Evolutionary conservation across 2,888 invertebrate genomes (phyloP), one percentile per base, ranked within the genome.

Genomic region (Ligdia adustata): DNA sequence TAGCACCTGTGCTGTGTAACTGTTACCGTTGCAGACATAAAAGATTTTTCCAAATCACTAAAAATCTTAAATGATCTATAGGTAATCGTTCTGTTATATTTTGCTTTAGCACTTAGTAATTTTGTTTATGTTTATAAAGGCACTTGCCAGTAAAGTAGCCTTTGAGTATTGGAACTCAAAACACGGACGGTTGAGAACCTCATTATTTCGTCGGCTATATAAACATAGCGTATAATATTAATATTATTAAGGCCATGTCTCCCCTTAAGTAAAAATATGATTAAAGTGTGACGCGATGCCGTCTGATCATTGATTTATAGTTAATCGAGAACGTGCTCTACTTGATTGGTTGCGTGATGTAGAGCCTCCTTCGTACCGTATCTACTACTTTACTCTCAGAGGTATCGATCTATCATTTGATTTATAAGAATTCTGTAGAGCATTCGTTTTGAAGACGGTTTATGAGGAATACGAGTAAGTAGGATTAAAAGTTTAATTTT

Each of bases 201-300:
- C n/a, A n/a, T n/a, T n/a, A n/a, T n/a, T n/a, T n/a, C n/a, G n/a
- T n/a, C n/a, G n/a, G n/a, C n/a, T n/a, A n/a, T n/a, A n/a, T n/a
- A n/a, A n/a, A n/a, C n/a, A 24, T 9, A 13, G n/a, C 5, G 3
- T 18, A 24, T 6, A 15, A 9, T 2, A 20, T 24, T 13, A 18
- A 18, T 24, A 7, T 24, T n/a, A n/a, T 24, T n/a, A 3, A 9
- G n/a, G 9, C 9, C 9, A 9, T 4, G 3, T 28, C 2, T 2
- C 3, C 51, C 79, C 82, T 82, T 82, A 79, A 82, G 64, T 62
- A 67, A 79, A 81, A 82, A 82, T 85, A 84, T 82, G 83, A 87
- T 79, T 75, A 78, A 62, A 73, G 73, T 71, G 4, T 38, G 48
- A 42, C 72, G 63, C 33, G 22, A 39, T 46, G 56, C 62, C 72